Evolutionary conservation across 2,888 invertebrate genomes (phyloP), one percentile per base, ranked within the genome.

Genomic region (Automeris io): DNA sequence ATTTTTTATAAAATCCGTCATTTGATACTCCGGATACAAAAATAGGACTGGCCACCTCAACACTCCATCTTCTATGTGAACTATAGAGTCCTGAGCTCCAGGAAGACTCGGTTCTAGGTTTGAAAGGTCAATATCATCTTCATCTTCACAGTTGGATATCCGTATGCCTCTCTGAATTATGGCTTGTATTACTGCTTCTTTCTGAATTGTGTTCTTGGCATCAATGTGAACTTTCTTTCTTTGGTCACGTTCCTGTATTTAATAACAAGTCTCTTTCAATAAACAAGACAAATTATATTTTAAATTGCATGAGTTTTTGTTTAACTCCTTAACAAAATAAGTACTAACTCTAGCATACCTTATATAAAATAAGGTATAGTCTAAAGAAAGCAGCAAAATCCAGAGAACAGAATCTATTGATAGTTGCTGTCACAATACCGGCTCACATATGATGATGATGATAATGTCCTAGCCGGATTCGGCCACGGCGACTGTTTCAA

Each of bases 31-130:
- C 0, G 98, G 98, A 73, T 97, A 98, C 7, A 95, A 80, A 50
- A 98, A 90, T 11, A 95, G 83, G 0, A 96, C 92, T 0, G 98
- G 98, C 97, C 97, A 98, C 35, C 91, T 78, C 7, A 98, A 73
- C 8, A 80, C 55, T 0, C 90, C 74, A 57, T 89, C 79, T 45
- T 89, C 88, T 7, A 94, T 57, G 56, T 89, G 88, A 1, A 95
- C 94, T 35, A 90, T 88, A 41, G 88, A 78, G 38, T 91, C 88
- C 29, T 89, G 88, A 3, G 92, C 85, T 22, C 92, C 90, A 0
- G 92, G 89, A 50, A 93, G 82, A 55, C 87, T 88, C 0, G 93
- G 92, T 38, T 91, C 90, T 11, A 91, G 51, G 47, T 89, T 89
- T 3, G 87, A 86, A 34, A 90, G 50, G 43, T 87, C 86, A 39